These are phyloP conservation scores for Bagarius yarrelli DNA, from an alignment of 2,113 vertebrate genomes.

Conservation along the genomic window DNA sequence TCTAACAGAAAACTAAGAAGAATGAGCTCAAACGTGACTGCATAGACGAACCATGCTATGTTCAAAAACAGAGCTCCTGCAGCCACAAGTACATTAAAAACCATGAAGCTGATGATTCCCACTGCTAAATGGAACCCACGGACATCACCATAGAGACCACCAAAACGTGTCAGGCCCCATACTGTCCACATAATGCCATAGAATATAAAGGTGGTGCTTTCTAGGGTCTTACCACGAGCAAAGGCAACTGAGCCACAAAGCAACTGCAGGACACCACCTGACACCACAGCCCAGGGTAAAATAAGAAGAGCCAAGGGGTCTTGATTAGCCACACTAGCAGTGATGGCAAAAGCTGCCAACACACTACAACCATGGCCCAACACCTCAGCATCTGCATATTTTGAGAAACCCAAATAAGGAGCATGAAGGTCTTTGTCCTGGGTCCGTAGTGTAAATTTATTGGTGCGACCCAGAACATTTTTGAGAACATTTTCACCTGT, in stretches of 20 bases:
- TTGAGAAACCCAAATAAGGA: constrained; percentile 82
- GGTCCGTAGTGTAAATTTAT: constrained; percentile 64
- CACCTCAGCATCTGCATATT: constrained; percentile 79
- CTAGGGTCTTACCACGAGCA: constrained; percentile 83
- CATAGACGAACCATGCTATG: constrained; percentile 76
- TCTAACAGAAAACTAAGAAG: constrained; percentile 83
- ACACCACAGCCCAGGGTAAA: constrained; percentile 81
- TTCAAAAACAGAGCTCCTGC: constrained; percentile 75
- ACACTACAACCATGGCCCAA: constrained; percentile 78
- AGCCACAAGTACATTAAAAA: constrained; percentile 79
- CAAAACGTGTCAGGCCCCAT: constrained; percentile 80
- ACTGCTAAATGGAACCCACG: constrained; percentile 74
- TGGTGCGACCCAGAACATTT: constrained; percentile 60
- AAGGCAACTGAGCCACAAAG: constrained; percentile 77
- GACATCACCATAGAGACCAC: constrained; percentile 68
- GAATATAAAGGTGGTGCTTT: constrained; percentile 82
- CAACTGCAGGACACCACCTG: constrained; percentile 77
- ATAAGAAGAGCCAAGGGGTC: constrained; percentile 70
- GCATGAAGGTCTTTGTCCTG: constrained; percentile 66
- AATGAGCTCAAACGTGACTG: constrained; percentile 78
- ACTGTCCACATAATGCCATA: constrained; percentile 83
- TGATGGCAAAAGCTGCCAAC: constrained; percentile 79
- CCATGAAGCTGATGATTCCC: constrained; percentile 79
- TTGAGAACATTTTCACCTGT: constrained; percentile 66
- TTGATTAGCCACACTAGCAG: constrained; percentile 59